Evolutionary conservation across 2,113 vertebrate species (phyloP), one percentile per base, ranked within the genome.

Genomic region (Astur gentilis): DNA sequence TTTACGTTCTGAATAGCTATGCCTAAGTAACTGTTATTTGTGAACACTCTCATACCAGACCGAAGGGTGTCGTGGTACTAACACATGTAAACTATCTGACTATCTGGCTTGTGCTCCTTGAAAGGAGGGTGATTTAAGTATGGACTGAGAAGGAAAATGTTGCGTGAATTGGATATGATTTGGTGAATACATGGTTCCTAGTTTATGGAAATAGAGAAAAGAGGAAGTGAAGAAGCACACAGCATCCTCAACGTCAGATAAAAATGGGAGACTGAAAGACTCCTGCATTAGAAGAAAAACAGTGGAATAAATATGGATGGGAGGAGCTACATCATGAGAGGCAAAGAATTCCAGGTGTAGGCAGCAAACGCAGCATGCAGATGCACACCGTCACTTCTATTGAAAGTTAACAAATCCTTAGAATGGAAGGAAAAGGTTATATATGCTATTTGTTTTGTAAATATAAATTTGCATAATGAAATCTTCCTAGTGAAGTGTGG

Each of bases 21-120:
- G 21, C 49, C 16, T 49, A 50, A 38, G 9, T 49, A 57, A 27
- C 50, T 61, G 4, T 22, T 57, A 7, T 6, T 26, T 87, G 27
- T 87, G 81, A 73, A 23, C 11, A 15, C 7, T 36, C 26, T 54
- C 14, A 9, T 67, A 78, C 23, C 70, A 79, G 12, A 75, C 20
- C 9, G 44, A 61, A 65, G 50, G 5, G 6, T 42, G 14, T 50
- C 27, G 25, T 60, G 34, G 10, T 54, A 55, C 42, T 71, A 58
- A 36, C 36, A 16, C 9, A n/a, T 0, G 0, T 6, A 77, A 57
- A 8, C 23, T 75, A 2, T 25, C 60, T 90, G 34, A 52, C 50
- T 52, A 16, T 52, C 26, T 27, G 50, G 6, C 25, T 73, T 87
- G 44, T 87, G 45, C 18, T 79, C 4, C 25, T 75, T 82, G 50